phyloP scores from a whole-genome alignment of 2,113 vertebrate genomes.

The Odobenus rosmarus region DNA sequence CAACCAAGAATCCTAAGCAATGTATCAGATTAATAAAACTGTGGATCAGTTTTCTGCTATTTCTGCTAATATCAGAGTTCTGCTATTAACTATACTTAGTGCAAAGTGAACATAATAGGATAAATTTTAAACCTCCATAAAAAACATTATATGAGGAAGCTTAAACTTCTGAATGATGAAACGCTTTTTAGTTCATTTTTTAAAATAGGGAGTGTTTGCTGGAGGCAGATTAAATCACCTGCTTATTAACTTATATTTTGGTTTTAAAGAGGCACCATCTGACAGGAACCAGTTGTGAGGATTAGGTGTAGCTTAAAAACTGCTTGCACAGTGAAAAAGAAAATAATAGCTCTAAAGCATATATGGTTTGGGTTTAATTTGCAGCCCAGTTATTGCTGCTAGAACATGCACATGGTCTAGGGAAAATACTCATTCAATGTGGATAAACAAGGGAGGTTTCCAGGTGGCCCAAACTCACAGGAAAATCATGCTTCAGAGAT shows the following conservation, averaged over 20 bases:
- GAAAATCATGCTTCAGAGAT: constrained; percentile 65
- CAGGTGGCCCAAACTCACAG: not conserved
- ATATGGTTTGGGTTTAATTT: constrained; percentile 18
- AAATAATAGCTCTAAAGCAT: constrained; percentile 30
- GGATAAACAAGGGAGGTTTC: constrained; percentile 23
- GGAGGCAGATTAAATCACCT: constrained; percentile 56
- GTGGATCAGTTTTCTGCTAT: not conserved
- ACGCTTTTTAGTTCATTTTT: not conserved
- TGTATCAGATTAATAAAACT: not conserved
- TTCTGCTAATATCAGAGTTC: not conserved
- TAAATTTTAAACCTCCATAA: not conserved
- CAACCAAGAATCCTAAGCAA: not conserved
- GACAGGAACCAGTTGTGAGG: constrained; percentile 30
- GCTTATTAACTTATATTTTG: constrained; percentile 64
- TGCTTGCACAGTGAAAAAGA: constrained; percentile 54
- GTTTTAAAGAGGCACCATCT: constrained; percentile 60
- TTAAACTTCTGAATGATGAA: constrained; percentile 1
- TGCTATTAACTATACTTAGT: not conserved
- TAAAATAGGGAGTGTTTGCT: constrained; percentile 40
- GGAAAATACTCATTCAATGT: not conserved
- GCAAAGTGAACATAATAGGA: not conserved
- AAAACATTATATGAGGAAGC: not conserved
- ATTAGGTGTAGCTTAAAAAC: constrained; percentile 65
- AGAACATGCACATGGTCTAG: not conserved
- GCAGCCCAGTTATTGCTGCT: not conserved